These are phyloP conservation scores for Iselma pallidipennis DNA, from an alignment of 2,888 invertebrate genomes.

Conservation along the genomic window DNA sequence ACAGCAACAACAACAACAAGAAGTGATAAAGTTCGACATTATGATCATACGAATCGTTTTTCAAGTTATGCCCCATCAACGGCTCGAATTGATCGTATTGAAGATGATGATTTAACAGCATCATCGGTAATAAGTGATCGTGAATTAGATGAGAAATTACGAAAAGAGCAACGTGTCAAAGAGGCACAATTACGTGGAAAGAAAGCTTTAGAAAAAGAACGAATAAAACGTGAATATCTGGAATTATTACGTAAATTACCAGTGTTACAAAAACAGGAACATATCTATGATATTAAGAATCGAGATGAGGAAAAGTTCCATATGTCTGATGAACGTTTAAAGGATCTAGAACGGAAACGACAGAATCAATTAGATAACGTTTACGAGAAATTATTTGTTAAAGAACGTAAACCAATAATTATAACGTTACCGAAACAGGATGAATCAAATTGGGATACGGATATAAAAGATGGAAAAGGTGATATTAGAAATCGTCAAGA, in stretches of 20 bases:
- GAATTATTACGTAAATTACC: constrained; percentile 58
- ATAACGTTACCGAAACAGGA: constrained; percentile 43
- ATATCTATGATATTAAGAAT: constrained; percentile 43
- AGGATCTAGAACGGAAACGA: constrained; percentile 53
- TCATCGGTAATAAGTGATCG: constrained; percentile 40
- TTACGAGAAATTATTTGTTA: constrained; percentile 54
- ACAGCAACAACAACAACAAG: constrained; percentile 3
- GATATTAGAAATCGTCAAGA: constrained; percentile 35
- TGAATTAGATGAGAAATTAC: constrained; percentile 41
- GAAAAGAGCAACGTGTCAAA: constrained; percentile 43
- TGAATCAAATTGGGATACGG: constrained; percentile 36
- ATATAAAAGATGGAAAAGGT: constrained; percentile 27
- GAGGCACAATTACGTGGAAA: constrained; percentile 54
- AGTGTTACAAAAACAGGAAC: constrained; percentile 50
- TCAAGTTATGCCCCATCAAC: constrained; percentile 36
- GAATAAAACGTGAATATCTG: constrained; percentile 58
- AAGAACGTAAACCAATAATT: constrained; percentile 37
- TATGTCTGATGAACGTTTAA: constrained; percentile 54
- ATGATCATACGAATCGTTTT: constrained; percentile 58
- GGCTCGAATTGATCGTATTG: constrained; percentile 49
- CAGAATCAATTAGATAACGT: constrained; percentile 61
- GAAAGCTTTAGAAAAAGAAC: constrained; percentile 58
- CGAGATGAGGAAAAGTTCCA: constrained; percentile 52
- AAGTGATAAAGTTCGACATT: constrained; percentile 52
- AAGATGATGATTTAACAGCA: constrained; percentile 42